Conservation (phyloP, 1,140 invertebrate species). For the Sogatella furcifera region DNA sequence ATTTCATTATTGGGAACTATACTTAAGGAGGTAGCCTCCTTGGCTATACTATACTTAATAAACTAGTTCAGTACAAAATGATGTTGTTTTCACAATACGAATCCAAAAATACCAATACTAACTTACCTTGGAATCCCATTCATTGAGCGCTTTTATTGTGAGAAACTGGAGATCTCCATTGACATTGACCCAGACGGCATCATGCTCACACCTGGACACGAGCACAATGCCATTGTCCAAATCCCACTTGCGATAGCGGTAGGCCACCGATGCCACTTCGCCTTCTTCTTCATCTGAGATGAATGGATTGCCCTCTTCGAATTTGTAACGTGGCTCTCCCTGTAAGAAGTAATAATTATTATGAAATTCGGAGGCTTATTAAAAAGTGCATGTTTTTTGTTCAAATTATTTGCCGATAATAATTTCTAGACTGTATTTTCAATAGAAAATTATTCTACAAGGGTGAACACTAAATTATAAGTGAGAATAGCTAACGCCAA, state of each 20-base stretch:
- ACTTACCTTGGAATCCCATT: constrained; percentile 88
- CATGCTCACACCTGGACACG: constrained; percentile 91
- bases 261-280: constrained; percentile 90
- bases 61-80: too few species aligned
- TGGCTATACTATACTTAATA: too few species aligned
- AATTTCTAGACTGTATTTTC: too few species aligned
- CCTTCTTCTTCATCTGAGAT: constrained; percentile 82
- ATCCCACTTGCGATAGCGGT: constrained; percentile 95
- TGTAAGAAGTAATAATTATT: constrained; percentile 26
- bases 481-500: too few species aligned
- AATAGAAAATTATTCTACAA: too few species aligned
- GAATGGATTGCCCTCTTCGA: constrained; percentile 89
- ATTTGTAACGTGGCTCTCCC: constrained; percentile 77
- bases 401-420: too few species aligned
- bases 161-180: constrained; percentile 89
- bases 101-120: neutral
- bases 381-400: neutral
- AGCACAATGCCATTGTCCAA: constrained; percentile 87
- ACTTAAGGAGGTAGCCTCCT: too few species aligned
- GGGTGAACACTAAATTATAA: too few species aligned
- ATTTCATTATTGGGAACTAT: too few species aligned
- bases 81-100: too few species aligned
- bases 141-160: constrained; percentile 95
- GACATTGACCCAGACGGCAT: constrained; percentile 84
- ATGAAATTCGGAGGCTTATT: neutral